Conservation (phyloP, 2,888 invertebrate species). For the Euzophera pinguis region DNA sequence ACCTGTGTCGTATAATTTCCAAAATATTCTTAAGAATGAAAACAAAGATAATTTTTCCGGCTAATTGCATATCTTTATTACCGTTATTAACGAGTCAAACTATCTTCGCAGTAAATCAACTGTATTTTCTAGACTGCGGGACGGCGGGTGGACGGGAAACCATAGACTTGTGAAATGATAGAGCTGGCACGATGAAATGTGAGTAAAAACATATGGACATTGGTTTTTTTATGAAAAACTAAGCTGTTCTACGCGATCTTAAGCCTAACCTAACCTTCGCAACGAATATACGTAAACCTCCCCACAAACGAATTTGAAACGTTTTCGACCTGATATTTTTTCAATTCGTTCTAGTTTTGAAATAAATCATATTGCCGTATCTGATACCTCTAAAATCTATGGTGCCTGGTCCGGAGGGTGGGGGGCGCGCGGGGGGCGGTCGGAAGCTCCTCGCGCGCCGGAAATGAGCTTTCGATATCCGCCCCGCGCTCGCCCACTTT, state of each 20-base stretch:
- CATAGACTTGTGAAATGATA: neutral
- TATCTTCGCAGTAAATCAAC: conserved; percentile 2
- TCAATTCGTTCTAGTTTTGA: no score
- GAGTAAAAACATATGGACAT: no score
- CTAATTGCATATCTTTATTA: conserved; percentile 5
- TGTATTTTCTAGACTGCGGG: conserved; percentile 1
- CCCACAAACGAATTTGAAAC: no score
- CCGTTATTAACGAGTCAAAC: conserved; percentile 7
- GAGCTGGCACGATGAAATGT: neutral
- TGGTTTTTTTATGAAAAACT: no score
- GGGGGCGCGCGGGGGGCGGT: conserved; percentile 7
- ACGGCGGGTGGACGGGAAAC: neutral
- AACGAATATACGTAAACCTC: no score
- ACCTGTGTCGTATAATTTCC: no score
- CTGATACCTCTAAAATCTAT: neutral
- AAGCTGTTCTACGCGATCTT: no score
- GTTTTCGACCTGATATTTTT: no score
- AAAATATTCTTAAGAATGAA: neutral
- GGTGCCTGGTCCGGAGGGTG: neutral
- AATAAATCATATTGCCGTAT: no score
- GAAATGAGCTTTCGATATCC: conserved; percentile 71
- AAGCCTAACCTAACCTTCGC: no score
- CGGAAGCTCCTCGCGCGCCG: conserved; percentile 46
- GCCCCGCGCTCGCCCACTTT: conserved; percentile 49
- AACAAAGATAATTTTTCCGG: neutral